These are phyloP conservation scores for Eurypyga helias DNA, from an alignment of 2,113 vertebrate genomes.

Conservation along the genomic window DNA sequence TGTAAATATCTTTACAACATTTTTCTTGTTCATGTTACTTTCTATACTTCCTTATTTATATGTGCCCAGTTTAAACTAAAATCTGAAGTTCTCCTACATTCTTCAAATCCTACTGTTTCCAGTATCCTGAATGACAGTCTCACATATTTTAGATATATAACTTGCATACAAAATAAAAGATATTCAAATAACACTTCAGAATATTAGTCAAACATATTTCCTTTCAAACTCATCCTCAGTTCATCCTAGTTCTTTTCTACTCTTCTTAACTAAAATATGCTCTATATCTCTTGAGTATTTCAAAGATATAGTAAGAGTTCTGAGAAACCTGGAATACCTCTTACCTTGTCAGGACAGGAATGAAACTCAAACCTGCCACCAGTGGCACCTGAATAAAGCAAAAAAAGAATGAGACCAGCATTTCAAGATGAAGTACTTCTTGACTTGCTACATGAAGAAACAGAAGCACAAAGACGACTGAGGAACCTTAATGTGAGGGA, in stretches of 20 bases:
- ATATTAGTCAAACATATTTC: constrained; percentile 38
- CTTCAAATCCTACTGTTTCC: neutral
- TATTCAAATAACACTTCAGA: constrained; percentile 34
- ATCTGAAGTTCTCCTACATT: neutral
- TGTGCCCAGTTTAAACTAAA: neutral
- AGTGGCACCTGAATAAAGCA: neutral
- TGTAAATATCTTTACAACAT: neutral
- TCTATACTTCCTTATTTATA: neutral
- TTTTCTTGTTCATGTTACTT: neutral
- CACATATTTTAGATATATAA: neutral
- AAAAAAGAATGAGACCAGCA: neutral
- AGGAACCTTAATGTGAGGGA: neutral
- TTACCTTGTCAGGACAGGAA: neutral
- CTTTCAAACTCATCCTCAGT: neutral
- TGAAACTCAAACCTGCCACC: neutral
- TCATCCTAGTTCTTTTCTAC: neutral
- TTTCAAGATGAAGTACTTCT: neutral
- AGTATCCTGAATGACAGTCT: neutral
- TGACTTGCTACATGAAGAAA: neutral
- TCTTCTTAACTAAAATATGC: neutral
- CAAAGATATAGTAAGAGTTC: neutral
- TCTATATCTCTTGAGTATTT: neutral
- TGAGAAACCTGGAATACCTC: neutral
- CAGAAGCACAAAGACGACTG: neutral
- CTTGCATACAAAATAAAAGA: neutral